These are phyloP conservation scores for Pseudomyrmex cubaensis DNA, from an alignment of 1,140 invertebrate genomes.

Conservation along the genomic window DNA sequence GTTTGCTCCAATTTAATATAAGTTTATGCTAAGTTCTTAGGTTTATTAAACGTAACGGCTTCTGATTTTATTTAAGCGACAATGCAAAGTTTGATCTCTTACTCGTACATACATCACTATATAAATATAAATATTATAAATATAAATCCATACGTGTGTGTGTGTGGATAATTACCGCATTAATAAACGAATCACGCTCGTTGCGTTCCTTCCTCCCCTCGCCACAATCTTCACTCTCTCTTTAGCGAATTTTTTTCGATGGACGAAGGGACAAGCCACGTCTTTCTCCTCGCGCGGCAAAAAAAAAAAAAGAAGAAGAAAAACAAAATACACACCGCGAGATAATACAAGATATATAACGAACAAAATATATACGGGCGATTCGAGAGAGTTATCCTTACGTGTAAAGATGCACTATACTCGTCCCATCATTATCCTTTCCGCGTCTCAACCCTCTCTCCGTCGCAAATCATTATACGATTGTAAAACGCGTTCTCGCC, in stretches of 20 bases:
- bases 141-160: constrained; percentile 50
- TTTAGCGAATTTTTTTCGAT: constrained; percentile 35
- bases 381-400: constrained; percentile 61
- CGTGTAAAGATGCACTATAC: constrained; percentile 54
- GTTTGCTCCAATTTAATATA: constrained; percentile 50
- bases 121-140: constrained; percentile 60
- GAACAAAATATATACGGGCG: constrained; percentile 29
- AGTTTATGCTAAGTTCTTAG: constrained; percentile 68
- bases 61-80: constrained; percentile 73
- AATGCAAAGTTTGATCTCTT: constrained; percentile 80
- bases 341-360: constrained; percentile 63
- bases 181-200: constrained; percentile 63
- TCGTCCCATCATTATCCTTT: constrained; percentile 35
- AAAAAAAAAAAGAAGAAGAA: no score
- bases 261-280: constrained; percentile 24
- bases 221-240: background rate
- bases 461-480: constrained; percentile 38
- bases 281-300: background rate
- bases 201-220: constrained; percentile 53
- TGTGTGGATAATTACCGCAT: constrained; percentile 56
- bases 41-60: constrained; percentile 52
- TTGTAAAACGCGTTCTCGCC: constrained; percentile 69
- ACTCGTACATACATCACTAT: constrained; percentile 70
- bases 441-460: background rate
- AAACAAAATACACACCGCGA: background rate